phyloP scores from a whole-genome alignment of 2,888 invertebrate genomes.

The Zaprionus lineosus region DNA sequence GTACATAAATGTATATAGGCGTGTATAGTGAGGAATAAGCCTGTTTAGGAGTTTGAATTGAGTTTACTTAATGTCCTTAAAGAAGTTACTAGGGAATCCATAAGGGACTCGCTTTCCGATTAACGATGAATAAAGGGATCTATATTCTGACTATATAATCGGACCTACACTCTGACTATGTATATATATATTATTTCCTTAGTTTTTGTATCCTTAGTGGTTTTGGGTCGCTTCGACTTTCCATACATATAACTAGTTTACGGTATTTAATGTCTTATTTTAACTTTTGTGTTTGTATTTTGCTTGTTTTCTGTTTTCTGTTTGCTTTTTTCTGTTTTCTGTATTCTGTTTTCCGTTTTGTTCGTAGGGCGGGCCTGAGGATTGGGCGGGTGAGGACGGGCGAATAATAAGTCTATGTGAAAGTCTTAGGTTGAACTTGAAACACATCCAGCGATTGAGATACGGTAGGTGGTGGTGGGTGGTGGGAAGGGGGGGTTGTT shows the following conservation, averaged over 20 bases:
- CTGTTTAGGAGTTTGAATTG: too few species aligned
- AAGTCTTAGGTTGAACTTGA: slow-evolving; percentile 49
- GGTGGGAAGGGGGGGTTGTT: neutral
- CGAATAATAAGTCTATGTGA: slow-evolving; percentile 48
- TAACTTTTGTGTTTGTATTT: slow-evolving; percentile 3
- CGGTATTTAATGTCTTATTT: too few species aligned
- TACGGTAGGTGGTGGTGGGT: neutral
- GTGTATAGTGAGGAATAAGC: slow-evolving; percentile 7
- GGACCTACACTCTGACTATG: too few species aligned
- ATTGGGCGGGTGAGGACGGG: slow-evolving; percentile 51
- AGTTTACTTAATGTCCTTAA: too few species aligned
- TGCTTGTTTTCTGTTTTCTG: neutral
- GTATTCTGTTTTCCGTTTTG: slow-evolving; percentile 13
- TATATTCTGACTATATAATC: too few species aligned
- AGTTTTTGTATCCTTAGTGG: too few species aligned
- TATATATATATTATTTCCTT: slow-evolving; percentile 9
- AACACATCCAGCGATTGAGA: slow-evolving; percentile 36
- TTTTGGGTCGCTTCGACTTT: slow-evolving; percentile 31
- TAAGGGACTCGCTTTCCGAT: too few species aligned
- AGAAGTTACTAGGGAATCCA: too few species aligned
- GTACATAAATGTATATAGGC: slow-evolving; percentile 10
- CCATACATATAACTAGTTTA: too few species aligned
- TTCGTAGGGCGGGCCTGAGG: slow-evolving; percentile 36
- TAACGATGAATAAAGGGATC: too few species aligned
- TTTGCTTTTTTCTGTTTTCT: neutral